Percentiles rank a stretch among this genome's conserved stretches.
phyloP scores from a whole-genome alignment of 1,140 invertebrate genomes.

The Ceratina japonica region DNA sequence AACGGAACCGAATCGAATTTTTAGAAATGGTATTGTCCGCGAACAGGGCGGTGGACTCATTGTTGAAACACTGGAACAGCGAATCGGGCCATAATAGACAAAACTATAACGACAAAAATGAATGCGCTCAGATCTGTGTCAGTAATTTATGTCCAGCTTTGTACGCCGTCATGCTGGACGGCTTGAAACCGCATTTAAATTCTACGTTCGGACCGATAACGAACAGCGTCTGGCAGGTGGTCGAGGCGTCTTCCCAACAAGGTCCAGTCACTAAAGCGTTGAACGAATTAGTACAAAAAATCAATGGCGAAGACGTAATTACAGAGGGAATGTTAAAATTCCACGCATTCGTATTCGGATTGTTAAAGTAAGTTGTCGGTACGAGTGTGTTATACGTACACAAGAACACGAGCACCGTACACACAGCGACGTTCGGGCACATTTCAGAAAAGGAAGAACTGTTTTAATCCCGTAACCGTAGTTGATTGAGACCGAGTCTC shows the following conservation, averaged over 20 bases:
- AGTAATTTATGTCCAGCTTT: conserved; percentile 90
- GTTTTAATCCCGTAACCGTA: too few species aligned
- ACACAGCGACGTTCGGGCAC: too few species aligned
- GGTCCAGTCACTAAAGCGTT: conserved; percentile 91
- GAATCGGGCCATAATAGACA: conserved; percentile 66
- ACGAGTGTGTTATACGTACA: too few species aligned
- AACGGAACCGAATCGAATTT: conserved; percentile 43
- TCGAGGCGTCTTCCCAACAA: conserved; percentile 93
- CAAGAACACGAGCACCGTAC: too few species aligned
- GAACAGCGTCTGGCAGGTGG: conserved; percentile 93
- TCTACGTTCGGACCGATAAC: conserved; percentile 92
- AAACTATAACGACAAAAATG: conserved; percentile 71
- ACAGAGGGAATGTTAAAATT: conserved; percentile 93
- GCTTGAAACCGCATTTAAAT: conserved; percentile 88
- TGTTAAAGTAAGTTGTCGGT: conserved; percentile 95
- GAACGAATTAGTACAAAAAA: conserved; percentile 90
- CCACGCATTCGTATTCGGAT: conserved; percentile 92
- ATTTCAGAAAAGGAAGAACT: too few species aligned
- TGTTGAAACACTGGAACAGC: conserved; percentile 80
- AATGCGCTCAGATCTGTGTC: conserved; percentile 85
- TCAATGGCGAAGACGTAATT: conserved; percentile 91
- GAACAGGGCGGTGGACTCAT: conserved; percentile 84
- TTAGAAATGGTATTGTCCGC: conserved; percentile 84
- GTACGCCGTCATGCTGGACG: conserved; percentile 90
- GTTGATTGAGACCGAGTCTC: too few species aligned